These are phyloP conservation scores for Subacronicta megacephala DNA, from an alignment of 2,888 invertebrate genomes.

Conservation along the genomic window DNA sequence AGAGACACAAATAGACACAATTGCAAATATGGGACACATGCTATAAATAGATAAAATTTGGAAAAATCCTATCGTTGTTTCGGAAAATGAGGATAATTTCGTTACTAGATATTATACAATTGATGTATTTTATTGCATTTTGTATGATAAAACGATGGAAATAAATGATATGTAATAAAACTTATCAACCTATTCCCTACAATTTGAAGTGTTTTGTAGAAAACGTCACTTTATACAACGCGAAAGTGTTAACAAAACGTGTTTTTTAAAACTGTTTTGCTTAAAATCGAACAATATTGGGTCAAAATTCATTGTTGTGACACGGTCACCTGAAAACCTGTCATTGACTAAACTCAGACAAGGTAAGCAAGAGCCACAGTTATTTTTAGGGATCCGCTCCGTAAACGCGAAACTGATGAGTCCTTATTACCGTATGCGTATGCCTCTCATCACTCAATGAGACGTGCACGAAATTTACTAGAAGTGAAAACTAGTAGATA, in stretches of 20 bases:
- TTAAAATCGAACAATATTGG: constrained; percentile 49
- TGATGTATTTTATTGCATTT: no score
- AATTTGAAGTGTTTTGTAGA: no score
- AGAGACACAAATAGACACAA: constrained; percentile 13
- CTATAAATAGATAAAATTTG: not conserved
- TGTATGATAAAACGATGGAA: no score
- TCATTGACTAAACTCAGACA: constrained; percentile 69
- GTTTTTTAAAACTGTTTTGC: constrained; percentile 16
- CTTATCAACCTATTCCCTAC: no score
- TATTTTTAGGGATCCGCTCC: constrained; percentile 61
- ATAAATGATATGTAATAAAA: no score
- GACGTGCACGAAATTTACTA: constrained; percentile 54
- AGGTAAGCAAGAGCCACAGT: constrained; percentile 65
- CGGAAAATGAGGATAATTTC: no score
- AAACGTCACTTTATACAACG: not conserved
- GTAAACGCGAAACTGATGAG: constrained; percentile 27
- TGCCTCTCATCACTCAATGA: constrained; percentile 53
- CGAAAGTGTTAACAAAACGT: constrained; percentile 2
- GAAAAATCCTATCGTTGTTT: no score
- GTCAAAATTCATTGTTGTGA: constrained; percentile 59
- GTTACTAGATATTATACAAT: no score
- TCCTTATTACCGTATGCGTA: constrained; percentile 47
- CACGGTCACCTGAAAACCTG: constrained; percentile 64
- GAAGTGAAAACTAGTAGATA: constrained; percentile 56
- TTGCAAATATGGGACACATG: constrained; percentile 2